Evolutionary conservation across 2,888 invertebrate genomes (phyloP).

Genomic region (Lapara coniferarum): DNA sequence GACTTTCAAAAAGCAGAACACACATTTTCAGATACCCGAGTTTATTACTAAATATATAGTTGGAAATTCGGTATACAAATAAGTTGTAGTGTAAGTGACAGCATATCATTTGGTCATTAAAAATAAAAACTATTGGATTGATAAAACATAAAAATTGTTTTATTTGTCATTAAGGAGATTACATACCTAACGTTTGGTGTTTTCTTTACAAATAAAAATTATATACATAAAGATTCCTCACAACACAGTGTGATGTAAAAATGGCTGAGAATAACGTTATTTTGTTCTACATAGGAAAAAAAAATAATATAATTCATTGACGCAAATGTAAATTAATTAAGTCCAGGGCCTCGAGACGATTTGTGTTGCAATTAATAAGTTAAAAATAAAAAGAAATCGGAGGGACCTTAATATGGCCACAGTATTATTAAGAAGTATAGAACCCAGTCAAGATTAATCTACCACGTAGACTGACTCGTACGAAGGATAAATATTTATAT

Average conservation of each 20-base stretch:
- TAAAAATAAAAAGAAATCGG: neutral
- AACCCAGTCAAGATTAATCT: neutral
- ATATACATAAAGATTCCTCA: constrained; percentile 48
- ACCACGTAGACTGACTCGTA: neutral
- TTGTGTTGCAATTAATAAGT: neutral
- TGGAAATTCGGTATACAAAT: neutral
- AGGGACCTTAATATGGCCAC: constrained; percentile 7
- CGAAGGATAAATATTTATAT: neutral
- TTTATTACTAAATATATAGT: no score
- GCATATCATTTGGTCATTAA: neutral
- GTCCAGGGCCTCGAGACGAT: neutral
- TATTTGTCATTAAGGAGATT: constrained; percentile 5
- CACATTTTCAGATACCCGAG: no score
- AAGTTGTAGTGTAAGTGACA: neutral
- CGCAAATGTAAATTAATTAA: constrained; percentile 25
- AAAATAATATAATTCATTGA: constrained; percentile 29
- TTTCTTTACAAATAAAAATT: constrained; percentile 44
- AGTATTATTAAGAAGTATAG: neutral
- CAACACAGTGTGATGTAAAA: constrained; percentile 11
- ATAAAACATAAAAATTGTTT: neutral
- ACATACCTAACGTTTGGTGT: constrained; percentile 37
- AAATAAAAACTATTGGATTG: neutral
- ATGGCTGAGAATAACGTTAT: constrained; percentile 37
- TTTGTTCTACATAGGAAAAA: constrained; percentile 42
- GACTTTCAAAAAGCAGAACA: no score